Evolutionary conservation across 2,113 vertebrate genomes (phyloP).

Genomic region (Motacilla tschutschensis): DNA sequence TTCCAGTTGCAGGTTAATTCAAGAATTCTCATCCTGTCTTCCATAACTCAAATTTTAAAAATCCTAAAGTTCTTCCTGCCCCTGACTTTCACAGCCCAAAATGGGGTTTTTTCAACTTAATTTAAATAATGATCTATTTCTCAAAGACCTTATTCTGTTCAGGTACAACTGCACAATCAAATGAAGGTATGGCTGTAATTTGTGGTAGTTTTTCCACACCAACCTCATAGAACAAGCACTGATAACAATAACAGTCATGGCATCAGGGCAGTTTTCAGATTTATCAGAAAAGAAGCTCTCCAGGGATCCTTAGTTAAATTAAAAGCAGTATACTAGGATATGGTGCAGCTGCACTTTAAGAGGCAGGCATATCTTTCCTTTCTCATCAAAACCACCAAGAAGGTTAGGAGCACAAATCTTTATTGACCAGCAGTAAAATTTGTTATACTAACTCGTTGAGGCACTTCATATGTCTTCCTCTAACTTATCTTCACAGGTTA

Average conservation of each 20-base stretch:
- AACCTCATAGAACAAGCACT: not conserved
- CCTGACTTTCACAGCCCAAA: not conserved
- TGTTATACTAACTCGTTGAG: not conserved
- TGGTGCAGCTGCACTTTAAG: not conserved
- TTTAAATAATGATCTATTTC: not conserved
- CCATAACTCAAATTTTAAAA: not conserved
- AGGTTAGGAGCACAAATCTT: not conserved
- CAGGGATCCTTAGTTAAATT: constrained; percentile 7
- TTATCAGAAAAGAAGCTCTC: not conserved
- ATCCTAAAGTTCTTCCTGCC: not conserved
- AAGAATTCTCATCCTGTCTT: not conserved
- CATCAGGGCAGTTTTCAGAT: not conserved
- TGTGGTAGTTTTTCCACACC: not conserved
- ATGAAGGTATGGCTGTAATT: not conserved
- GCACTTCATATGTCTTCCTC: constrained; percentile 28
- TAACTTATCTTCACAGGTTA: not conserved
- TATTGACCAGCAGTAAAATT: constrained; percentile 11
- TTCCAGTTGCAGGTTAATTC: not conserved
- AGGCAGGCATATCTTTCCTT: not conserved
- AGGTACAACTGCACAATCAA: not conserved
- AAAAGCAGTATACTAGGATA: not conserved
- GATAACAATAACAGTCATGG: not conserved
- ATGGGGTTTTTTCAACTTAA: not conserved
- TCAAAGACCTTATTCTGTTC: not conserved
- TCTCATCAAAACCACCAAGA: constrained; percentile 15